phyloP scores from a whole-genome alignment of 2,113 vertebrate species.

The Esox niger region DNA sequence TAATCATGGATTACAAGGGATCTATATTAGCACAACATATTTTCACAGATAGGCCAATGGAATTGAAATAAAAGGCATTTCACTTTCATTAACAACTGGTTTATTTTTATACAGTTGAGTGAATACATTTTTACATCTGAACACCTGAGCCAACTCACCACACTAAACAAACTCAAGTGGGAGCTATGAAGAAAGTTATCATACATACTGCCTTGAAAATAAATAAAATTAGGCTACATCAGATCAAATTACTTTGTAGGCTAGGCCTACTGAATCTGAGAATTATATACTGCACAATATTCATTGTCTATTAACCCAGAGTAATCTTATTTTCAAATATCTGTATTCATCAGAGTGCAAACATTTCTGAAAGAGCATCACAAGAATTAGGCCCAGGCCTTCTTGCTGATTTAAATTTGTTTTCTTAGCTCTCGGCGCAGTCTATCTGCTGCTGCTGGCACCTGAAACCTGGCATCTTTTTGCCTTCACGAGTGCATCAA shows the following conservation, averaged over 20 bases:
- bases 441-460: neutral
- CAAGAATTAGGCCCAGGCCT: too few relatives aligned
- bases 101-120: too few relatives aligned
- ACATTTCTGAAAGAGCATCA: too few relatives aligned
- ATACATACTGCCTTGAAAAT: neutral
- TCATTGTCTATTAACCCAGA: neutral
- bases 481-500: constrained; percentile 28
- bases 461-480: constrained; percentile 25
- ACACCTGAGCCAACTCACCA: constrained; percentile 6
- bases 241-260: neutral
- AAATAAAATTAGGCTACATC: neutral
- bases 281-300: constrained; percentile 1
- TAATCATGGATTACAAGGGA: constrained; percentile 7
- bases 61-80: too few relatives aligned
- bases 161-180: neutral
- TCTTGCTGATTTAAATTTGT: too few relatives aligned
- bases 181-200: neutral
- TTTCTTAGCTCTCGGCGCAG: too few relatives aligned
- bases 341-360: too few relatives aligned
- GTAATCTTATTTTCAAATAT: neutral
- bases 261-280: neutral
- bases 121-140: constrained; percentile 8
- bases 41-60: too few relatives aligned
- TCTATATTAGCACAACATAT: too few relatives aligned
- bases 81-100: too few relatives aligned